phyloP scores from a whole-genome alignment of 2,797 vertebrate genomes.

The Trachurus trachurus region DNA sequence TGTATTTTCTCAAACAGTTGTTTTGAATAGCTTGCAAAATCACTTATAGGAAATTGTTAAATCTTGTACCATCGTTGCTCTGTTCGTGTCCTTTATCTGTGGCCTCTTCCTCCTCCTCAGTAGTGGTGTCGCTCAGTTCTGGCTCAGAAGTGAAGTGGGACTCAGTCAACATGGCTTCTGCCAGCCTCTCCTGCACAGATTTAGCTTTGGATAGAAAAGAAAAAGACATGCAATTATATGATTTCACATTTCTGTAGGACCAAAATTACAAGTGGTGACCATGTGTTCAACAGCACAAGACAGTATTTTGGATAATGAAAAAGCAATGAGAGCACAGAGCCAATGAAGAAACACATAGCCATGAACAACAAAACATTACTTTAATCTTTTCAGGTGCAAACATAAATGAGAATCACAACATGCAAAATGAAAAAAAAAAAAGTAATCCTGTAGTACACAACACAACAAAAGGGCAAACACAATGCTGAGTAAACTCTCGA shows the following conservation, averaged over 20 bases:
- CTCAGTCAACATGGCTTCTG: slow-evolving; percentile 77
- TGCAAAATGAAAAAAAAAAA: slow-evolving; percentile 55
- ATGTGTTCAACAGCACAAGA: neutral
- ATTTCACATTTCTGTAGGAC: slow-evolving; percentile 7
- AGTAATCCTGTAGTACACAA: slow-evolving; percentile 34
- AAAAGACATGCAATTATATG: slow-evolving; percentile 38
- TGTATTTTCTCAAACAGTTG: neutral
- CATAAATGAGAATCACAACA: slow-evolving; percentile 40
- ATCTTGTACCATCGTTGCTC: slow-evolving; percentile 61
- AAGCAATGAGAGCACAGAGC: slow-evolving; percentile 28
- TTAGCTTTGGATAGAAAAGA: slow-evolving; percentile 77
- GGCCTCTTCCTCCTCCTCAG: slow-evolving; percentile 79
- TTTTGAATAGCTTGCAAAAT: neutral
- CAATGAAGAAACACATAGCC: slow-evolving; percentile 49
- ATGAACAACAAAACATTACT: slow-evolving; percentile 39
- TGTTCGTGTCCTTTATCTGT: slow-evolving; percentile 47
- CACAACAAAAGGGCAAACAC: slow-evolving; percentile 19
- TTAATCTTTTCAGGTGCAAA: slow-evolving; percentile 62
- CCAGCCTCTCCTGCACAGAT: slow-evolving; percentile 88
- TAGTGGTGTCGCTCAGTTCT: slow-evolving; percentile 81
- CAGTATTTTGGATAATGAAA: neutral
- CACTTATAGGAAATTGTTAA: neutral
- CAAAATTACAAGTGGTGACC: neutral
- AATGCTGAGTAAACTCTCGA: neutral
- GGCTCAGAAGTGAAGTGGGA: slow-evolving; percentile 77